Evolutionary conservation across 1,140 invertebrate genomes (phyloP).

Genomic region (Hypothenemus hampei): DNA sequence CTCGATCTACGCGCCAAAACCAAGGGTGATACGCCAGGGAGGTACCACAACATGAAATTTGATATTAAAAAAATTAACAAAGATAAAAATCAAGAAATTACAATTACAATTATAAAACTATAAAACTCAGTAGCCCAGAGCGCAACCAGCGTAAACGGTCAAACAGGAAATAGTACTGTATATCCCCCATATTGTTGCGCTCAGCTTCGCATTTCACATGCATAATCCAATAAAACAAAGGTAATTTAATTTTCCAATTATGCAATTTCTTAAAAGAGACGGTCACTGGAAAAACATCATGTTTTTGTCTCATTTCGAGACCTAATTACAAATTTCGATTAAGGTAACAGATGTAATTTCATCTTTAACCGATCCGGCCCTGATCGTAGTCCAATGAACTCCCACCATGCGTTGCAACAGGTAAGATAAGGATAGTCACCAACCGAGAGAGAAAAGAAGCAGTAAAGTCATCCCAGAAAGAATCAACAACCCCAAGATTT

Average conservation of each 20-base stretch:
- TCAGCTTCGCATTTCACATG: slow-evolving; percentile 4
- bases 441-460: no score
- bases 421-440: slow-evolving; percentile 7
- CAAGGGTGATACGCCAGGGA: not conserved
- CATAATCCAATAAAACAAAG: not conserved
- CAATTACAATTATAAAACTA: no score
- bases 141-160: not conserved
- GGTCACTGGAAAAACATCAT: no score
- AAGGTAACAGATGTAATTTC: no score
- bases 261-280: no score
- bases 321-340: no score
- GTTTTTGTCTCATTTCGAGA: no score
- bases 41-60: no score
- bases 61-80: no score
- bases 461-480: slow-evolving; percentile 1
- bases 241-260: slow-evolving; percentile 1
- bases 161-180: slow-evolving; percentile 1
- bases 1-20: slow-evolving; percentile 19
- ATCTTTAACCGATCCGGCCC: no score
- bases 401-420: slow-evolving; percentile 4
- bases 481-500: slow-evolving; percentile 12
- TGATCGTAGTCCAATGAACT: not conserved
- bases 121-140: no score
- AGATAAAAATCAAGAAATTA: no score
- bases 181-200: not conserved